Base-by-base conservation (phyloP, 2,113 vertebrate species). In the Sardina pilchardus region DNA sequence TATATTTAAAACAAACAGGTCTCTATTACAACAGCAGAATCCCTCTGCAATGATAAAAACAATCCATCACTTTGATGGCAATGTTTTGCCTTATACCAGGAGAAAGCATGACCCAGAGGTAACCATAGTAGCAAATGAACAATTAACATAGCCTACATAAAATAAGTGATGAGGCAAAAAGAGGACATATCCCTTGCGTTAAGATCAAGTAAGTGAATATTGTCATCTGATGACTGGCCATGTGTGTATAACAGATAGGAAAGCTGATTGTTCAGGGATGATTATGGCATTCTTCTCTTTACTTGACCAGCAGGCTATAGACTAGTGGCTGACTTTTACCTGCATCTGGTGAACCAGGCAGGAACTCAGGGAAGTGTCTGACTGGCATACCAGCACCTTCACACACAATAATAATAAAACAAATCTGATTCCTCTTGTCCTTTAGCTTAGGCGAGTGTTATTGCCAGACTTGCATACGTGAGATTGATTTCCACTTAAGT, bases 341-440 rank as follows among this genome's bases (percentile, higher is more conserved):
- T 30, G 44, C 14, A 14, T 30, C 45, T 59, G 42, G 81, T 39
- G 30, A 44, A 26, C 53, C 43, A 26, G n/a, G 1, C 44, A 71
- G 50, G 53, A 86, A 24, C 50, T 1, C 47, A 81, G 43, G 67
- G 34, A 16, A 43, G 63, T 75, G 47, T 12, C 59, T 44, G 56
- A 81, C 63, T 81, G 48, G 43, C 42, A 8, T 1, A 19, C 7
- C 67, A 36, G 34, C 63, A 34, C 56, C 21, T 59, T 85, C 42
- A 86, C 5, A 59, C 34, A n/a, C n/a, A n/a, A n/a, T n/a, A 24
- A 85, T 88, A 80, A 85, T 9, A 48, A 85, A 63, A 85, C n/a
- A n/a, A 39, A 21, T 6, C 63, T 63, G 87, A 85, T 21, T 44
- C 45, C 4, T 59, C 53, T 53, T 59, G 19, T 24, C 53, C 1